phyloP scores from a whole-genome alignment of 2,888 invertebrate species.

The Mythimna vitellina region DNA sequence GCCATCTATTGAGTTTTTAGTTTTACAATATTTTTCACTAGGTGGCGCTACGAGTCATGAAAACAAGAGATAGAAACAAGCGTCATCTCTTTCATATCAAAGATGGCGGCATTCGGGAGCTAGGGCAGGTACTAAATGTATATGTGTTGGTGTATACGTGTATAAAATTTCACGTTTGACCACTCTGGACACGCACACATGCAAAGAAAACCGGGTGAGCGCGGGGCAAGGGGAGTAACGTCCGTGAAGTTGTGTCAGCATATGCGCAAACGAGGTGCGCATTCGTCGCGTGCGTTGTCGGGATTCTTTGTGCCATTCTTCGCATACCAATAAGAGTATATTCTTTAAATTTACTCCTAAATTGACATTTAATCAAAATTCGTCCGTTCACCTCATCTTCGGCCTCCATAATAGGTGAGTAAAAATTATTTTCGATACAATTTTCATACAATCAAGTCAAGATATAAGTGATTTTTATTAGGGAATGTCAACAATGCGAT shows the following conservation, averaged over 20 bases:
- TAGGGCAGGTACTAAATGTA: constrained; percentile 86
- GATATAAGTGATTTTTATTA: constrained; percentile 92
- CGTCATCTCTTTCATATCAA: constrained; percentile 80
- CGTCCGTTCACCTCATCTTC: constrained; percentile 91
- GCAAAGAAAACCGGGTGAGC: constrained; percentile 81
- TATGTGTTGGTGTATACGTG: constrained; percentile 85
- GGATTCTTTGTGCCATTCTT: constrained; percentile 99
- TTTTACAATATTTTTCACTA: constrained; percentile 49
- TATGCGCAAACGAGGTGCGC: constrained; percentile 96
- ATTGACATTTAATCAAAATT: constrained; percentile 92
- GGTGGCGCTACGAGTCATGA: constrained; percentile 74
- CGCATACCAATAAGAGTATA: constrained; percentile 96
- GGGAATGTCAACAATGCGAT: constrained; percentile 94
- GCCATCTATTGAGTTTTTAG: constrained; percentile 60
- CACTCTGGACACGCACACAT: constrained; percentile 87
- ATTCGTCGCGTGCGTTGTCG: constrained; percentile 97
- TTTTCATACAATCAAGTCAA: constrained; percentile 92
- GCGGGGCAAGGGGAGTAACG: constrained; percentile 89
- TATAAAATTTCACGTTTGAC: constrained; percentile 90
- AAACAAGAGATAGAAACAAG: constrained; percentile 74
- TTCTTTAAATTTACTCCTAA: constrained; percentile 93
- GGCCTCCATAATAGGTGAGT: constrained; percentile 94
- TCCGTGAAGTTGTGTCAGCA: constrained; percentile 93
- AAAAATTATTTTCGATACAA: constrained; percentile 89
- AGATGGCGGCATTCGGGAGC: constrained; percentile 89